Evolutionary conservation across 2,888 invertebrate species (phyloP).

Genomic region (Euzophera pinguis): DNA sequence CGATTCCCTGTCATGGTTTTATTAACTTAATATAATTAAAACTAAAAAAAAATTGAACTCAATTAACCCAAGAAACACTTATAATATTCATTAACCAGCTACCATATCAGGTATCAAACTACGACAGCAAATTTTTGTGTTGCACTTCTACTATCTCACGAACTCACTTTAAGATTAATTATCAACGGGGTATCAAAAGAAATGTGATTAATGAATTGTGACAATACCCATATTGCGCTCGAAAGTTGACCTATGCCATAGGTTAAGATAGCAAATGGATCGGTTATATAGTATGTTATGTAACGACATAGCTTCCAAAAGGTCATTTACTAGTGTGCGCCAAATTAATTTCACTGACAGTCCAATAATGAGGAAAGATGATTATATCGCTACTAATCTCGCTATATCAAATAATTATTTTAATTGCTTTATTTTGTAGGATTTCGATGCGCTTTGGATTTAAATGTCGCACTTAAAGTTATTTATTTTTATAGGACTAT

Average conservation of each 20-base stretch:
- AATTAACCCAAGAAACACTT: no score
- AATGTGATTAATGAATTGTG: slow-evolving; percentile 38
- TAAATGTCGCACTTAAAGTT: no score
- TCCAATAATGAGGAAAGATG: background rate
- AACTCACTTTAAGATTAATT: background rate
- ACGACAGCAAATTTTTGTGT: slow-evolving; percentile 23
- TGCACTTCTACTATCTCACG: slow-evolving; percentile 19
- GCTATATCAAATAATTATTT: no score
- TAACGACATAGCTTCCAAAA: background rate
- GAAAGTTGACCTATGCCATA: slow-evolving; percentile 17
- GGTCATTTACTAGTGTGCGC: slow-evolving; percentile 2
- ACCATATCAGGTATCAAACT: background rate
- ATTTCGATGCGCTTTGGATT: no score
- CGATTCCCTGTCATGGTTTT: no score
- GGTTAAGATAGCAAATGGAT: slow-evolving; percentile 7
- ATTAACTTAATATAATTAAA: no score
- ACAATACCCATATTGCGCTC: slow-evolving; percentile 23
- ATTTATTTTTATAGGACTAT: no score
- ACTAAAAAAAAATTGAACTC: no score
- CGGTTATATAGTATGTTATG: slow-evolving; percentile 7
- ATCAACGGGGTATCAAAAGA: slow-evolving; percentile 22
- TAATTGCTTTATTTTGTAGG: no score
- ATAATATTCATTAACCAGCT: no score
- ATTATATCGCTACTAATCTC: background rate
- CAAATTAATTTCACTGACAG: slow-evolving; percentile 6